Conservation (phyloP, 2,797 vertebrate genomes). For the Coregonus suidteri region DNA sequence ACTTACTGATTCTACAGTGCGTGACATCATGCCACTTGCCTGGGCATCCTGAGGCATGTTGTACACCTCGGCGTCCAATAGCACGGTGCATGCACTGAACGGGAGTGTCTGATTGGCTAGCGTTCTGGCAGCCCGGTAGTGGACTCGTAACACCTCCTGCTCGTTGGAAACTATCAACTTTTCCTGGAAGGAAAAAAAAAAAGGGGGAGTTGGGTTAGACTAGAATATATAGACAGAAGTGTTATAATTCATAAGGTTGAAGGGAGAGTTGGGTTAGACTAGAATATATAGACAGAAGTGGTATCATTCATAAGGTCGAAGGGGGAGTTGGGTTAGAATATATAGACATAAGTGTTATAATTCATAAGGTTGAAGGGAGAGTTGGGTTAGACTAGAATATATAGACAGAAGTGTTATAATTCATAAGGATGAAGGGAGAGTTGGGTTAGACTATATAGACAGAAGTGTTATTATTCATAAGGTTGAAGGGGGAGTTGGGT, state of each 20-base stretch:
- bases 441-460: too few relatives aligned
- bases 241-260: not conserved
- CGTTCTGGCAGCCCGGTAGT: slow-evolving; percentile 96
- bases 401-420: too few relatives aligned
- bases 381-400: too few relatives aligned
- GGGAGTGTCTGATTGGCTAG: slow-evolving; percentile 96
- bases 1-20: not conserved
- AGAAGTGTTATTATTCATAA: too few relatives aligned
- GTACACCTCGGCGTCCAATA: slow-evolving; percentile 97
- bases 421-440: too few relatives aligned
- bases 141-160: slow-evolving; percentile 95
- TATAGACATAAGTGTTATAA: too few relatives aligned
- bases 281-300: too few relatives aligned
- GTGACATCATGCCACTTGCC: slow-evolving; percentile 65
- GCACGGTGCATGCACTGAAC: slow-evolving; percentile 96
- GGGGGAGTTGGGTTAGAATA: too few relatives aligned
- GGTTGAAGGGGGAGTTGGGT: too few relatives aligned
- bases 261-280: too few relatives aligned
- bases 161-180: slow-evolving; percentile 98
- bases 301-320: too few relatives aligned
- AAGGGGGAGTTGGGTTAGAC: slow-evolving; percentile 24
- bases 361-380: too few relatives aligned
- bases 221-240: not conserved
- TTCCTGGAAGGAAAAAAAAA: slow-evolving; percentile 75
- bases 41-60: slow-evolving; percentile 96